Percentiles rank a stretch among this genome's conserved stretches.
These are phyloP conservation scores for Grus americana DNA, from an alignment of 2,113 vertebrate genomes.

Conservation along the genomic window DNA sequence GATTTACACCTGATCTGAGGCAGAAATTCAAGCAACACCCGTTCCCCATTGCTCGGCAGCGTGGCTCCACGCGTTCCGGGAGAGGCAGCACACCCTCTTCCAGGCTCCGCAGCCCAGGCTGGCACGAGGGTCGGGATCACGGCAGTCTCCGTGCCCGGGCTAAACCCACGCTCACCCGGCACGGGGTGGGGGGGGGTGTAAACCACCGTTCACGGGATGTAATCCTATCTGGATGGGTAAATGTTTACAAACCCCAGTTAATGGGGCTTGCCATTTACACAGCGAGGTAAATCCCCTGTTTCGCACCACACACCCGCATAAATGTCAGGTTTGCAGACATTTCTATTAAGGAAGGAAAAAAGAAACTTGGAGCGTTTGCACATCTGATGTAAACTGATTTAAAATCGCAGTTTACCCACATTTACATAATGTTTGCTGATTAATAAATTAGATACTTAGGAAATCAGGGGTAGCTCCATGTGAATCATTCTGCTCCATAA, in stretches of 20 bases:
- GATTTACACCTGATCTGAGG: neutral
- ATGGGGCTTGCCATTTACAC: conserved; percentile 39
- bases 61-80: accelerated
- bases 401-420: conserved; percentile 65
- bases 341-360: conserved; percentile 48
- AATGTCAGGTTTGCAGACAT: conserved; percentile 49
- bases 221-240: neutral
- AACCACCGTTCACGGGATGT: neutral
- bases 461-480: conserved; percentile 53
- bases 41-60: neutral
- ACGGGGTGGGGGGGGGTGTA: neutral
- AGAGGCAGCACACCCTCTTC: neutral
- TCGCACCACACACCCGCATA: neutral
- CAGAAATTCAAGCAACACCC: neutral
- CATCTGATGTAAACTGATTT: conserved; percentile 64
- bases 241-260: conserved; percentile 23
- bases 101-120: neutral
- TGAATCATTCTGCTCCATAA: conserved; percentile 54
- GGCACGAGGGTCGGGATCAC: accelerated
- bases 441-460: conserved; percentile 71
- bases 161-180: neutral
- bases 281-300: conserved; percentile 18
- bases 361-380: conserved; percentile 25
- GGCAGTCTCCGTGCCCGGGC: accelerated
- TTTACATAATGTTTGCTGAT: conserved; percentile 73